Evolutionary conservation across 2,113 vertebrate species (phyloP).

Genomic region (Gymnogyps californianus): DNA sequence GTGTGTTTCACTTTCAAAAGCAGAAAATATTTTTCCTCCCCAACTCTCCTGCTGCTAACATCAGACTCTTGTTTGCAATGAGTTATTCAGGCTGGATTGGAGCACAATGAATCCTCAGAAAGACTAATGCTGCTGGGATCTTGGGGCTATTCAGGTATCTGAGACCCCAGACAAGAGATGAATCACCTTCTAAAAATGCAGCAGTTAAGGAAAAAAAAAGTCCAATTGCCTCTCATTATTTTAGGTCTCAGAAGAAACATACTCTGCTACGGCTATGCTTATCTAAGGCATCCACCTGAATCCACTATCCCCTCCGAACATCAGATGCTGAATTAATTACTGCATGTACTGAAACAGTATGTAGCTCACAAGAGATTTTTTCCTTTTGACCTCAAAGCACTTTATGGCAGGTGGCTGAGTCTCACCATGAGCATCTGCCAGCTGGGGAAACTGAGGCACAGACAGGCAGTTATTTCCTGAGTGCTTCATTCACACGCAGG

Average conservation of each 20-base stretch:
- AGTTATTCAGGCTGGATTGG: background rate
- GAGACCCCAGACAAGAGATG: constrained; percentile 24
- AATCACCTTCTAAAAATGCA: constrained; percentile 52
- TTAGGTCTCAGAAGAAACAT: constrained; percentile 27
- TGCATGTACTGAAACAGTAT: background rate
- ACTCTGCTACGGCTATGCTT: constrained; percentile 19
- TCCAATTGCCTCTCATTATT: constrained; percentile 24
- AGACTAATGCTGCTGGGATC: constrained; percentile 28
- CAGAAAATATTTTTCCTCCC: background rate
- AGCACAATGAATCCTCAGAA: background rate
- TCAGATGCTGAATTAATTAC: background rate
- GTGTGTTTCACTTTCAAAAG: background rate
- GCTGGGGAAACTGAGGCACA: background rate
- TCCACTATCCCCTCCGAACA: background rate
- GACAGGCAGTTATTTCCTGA: background rate
- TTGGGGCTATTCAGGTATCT: background rate
- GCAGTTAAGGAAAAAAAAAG: background rate
- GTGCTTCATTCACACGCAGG: background rate
- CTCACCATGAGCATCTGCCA: background rate
- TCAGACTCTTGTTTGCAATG: background rate
- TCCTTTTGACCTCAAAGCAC: background rate
- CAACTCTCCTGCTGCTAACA: background rate
- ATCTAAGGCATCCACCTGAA: constrained; percentile 21
- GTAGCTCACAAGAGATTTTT: background rate
- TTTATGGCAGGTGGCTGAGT: background rate